Conservation (phyloP, 2,888 invertebrate genomes). For the Nebria salina region DNA sequence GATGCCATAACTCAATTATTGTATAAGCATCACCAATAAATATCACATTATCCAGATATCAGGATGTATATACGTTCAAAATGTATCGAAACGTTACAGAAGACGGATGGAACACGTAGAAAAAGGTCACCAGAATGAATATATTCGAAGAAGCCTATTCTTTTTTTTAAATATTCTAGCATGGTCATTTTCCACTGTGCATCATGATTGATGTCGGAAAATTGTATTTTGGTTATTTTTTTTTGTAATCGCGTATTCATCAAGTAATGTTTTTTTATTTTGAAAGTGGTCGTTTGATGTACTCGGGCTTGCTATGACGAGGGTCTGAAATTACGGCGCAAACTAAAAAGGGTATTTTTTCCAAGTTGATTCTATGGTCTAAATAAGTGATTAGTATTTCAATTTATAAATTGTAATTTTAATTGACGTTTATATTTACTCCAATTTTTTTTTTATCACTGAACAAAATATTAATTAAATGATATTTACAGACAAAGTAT, state of each 20-base stretch:
- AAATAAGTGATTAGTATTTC: neutral
- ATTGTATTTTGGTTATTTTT: neutral
- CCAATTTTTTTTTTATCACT: too few relatives aligned
- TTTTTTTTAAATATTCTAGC: constrained; percentile 18
- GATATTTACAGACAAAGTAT: too few relatives aligned
- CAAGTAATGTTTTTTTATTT: neutral
- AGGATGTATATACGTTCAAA: neutral
- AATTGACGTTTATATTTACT: too few relatives aligned
- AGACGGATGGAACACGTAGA: constrained; percentile 21
- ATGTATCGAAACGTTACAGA: neutral
- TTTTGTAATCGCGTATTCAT: neutral
- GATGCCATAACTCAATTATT: constrained; percentile 7
- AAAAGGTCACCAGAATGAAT: constrained; percentile 7
- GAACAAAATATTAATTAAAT: too few relatives aligned
- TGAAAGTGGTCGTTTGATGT: neutral
- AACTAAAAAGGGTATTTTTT: neutral
- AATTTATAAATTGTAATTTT: neutral
- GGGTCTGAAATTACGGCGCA: neutral
- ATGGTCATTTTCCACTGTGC: constrained; percentile 13
- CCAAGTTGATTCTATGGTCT: neutral
- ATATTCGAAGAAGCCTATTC: constrained; percentile 15
- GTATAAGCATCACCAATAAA: constrained; percentile 31
- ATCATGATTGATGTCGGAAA: constrained; percentile 22
- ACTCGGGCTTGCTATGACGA: neutral
- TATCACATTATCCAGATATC: constrained; percentile 19